These are phyloP conservation scores for Sitta carolinensis DNA, from an alignment of 2,797 vertebrate genomes.

Conservation along the genomic window DNA sequence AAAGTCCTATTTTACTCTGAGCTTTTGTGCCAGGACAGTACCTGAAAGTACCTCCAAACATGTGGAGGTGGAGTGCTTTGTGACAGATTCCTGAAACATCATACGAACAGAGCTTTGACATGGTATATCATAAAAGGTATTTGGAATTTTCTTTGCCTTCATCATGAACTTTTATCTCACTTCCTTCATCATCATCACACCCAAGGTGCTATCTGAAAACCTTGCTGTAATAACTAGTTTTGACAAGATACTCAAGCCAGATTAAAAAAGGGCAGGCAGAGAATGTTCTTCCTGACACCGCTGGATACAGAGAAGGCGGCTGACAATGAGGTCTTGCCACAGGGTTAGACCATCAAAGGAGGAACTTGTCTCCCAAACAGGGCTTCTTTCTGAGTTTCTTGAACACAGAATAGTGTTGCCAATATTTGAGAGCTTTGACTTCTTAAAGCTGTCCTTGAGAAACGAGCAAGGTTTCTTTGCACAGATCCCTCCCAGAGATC, in stretches of 20 bases:
- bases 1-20: background rate
- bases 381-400: background rate
- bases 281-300: background rate
- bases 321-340: background rate
- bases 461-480: background rate
- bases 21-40: background rate
- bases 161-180: background rate
- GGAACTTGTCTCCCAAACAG: background rate
- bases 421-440: background rate
- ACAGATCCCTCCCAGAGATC: background rate
- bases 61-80: background rate
- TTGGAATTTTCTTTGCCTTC: background rate
- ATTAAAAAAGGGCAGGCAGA: background rate
- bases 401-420: background rate
- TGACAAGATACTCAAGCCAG: background rate
- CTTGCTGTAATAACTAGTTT: background rate
- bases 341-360: background rate
- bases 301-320: background rate
- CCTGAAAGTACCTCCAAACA: background rate
- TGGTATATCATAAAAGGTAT: background rate
- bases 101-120: background rate
- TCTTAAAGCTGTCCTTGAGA: background rate
- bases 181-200: background rate
- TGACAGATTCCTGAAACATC: background rate
- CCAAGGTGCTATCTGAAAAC: background rate